These are phyloP conservation scores for Echinops telfairi DNA, from an alignment of 2,113 vertebrate genomes.

Conservation along the genomic window DNA sequence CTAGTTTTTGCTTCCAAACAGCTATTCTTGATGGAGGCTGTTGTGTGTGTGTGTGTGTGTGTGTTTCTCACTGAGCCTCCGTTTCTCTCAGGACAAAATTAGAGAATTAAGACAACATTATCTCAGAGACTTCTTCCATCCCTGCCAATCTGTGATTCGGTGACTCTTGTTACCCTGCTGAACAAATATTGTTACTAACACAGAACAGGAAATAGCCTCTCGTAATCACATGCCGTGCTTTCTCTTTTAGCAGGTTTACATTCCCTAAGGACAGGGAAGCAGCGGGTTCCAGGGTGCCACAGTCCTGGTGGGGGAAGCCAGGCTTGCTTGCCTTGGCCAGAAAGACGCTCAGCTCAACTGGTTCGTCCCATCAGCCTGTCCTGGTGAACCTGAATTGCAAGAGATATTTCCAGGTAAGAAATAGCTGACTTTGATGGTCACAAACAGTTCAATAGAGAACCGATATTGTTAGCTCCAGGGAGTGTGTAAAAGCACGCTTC, in stretches of 20 bases:
- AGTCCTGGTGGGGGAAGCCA: not conserved
- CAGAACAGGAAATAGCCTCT: conserved; percentile 32
- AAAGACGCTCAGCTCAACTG: not conserved
- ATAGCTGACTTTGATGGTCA: not conserved
- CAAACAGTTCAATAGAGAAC: fast-evolving
- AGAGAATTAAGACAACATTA: not conserved
- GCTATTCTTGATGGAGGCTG: not conserved
- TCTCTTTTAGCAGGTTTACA: conserved; percentile 35
- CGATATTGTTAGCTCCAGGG: not conserved
- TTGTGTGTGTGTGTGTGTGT: too few species aligned
- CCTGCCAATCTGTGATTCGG: not conserved
- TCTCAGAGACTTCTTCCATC: not conserved
- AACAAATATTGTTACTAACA: not conserved
- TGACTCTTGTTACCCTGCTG: not conserved
- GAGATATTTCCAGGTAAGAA: conserved; percentile 71
- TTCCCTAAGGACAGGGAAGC: not conserved
- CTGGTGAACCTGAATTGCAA: conserved; percentile 36
- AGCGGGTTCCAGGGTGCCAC: not conserved
- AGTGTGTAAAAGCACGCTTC: not conserved
- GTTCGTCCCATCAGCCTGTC: conserved; percentile 38
- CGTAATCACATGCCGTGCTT: not conserved
- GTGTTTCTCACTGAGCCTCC: not conserved
- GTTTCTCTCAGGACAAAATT: not conserved
- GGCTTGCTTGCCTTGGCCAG: not conserved
- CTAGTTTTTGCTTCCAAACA: not conserved